Evolutionary conservation across 1,140 invertebrate species (phyloP).

Genomic region (Drosophila bifasciata): DNA sequence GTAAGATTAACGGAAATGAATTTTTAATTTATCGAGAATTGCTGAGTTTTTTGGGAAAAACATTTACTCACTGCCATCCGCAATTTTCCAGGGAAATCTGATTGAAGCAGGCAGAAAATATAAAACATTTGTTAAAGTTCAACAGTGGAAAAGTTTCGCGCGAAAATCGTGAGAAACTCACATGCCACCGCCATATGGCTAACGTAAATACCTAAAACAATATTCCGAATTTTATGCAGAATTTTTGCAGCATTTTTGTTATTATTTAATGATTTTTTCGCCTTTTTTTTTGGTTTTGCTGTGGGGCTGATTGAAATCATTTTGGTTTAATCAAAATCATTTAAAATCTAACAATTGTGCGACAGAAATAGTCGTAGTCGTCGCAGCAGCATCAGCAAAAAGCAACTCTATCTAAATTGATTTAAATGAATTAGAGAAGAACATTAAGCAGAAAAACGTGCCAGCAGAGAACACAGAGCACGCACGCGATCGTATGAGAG

Average conservation of each 20-base stretch:
- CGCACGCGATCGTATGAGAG: slow-evolving; percentile 59
- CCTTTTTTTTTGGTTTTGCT: slow-evolving; percentile 2
- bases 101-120: neutral
- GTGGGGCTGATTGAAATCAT: slow-evolving; percentile 23
- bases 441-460: slow-evolving; percentile 58
- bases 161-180: slow-evolving; percentile 1
- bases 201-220: slow-evolving; percentile 1
- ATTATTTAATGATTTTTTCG: slow-evolving; percentile 10
- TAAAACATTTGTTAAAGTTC: neutral
- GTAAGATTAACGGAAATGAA: slow-evolving; percentile 12
- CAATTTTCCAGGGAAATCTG: slow-evolving; percentile 5
- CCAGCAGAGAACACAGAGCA: slow-evolving; percentile 25
- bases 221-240: slow-evolving; percentile 12
- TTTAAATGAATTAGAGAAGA: slow-evolving; percentile 72
- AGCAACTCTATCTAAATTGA: slow-evolving; percentile 65
- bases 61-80: slow-evolving; percentile 29
- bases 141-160: slow-evolving; percentile 1
- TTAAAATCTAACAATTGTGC: slow-evolving; percentile 60
- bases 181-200: slow-evolving; percentile 18
- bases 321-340: slow-evolving; percentile 67
- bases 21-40: slow-evolving; percentile 32
- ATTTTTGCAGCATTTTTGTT: slow-evolving; percentile 3
- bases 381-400: slow-evolving; percentile 31
- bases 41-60: slow-evolving; percentile 21
- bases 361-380: slow-evolving; percentile 55